Conservation (phyloP, 2,797 vertebrate species). For the Neopelma chrysocephalum region DNA sequence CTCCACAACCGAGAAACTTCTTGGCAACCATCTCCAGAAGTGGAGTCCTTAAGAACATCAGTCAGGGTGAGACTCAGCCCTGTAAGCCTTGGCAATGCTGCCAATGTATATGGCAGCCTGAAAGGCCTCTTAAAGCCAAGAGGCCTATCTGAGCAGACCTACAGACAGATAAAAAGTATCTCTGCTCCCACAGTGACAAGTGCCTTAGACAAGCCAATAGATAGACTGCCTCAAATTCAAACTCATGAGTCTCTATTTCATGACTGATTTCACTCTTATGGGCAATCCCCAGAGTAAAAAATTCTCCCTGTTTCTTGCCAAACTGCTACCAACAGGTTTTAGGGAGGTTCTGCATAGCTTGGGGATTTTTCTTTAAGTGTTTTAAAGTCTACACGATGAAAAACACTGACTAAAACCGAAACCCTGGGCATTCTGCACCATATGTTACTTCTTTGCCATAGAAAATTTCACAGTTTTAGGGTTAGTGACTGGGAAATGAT, state of each 20-base stretch:
- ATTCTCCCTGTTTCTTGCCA: constrained; percentile 9
- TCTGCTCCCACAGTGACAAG: not conserved
- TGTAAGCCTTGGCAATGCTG: not conserved
- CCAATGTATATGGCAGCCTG: not conserved
- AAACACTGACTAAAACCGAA: constrained; percentile 27
- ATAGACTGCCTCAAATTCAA: not conserved
- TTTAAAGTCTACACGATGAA: constrained; percentile 35
- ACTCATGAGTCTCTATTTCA: not conserved
- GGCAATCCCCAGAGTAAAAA: constrained; percentile 53
- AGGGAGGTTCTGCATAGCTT: not conserved
- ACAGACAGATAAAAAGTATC: not conserved
- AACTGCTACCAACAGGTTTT: constrained; percentile 18
- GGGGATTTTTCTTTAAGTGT: constrained; percentile 48
- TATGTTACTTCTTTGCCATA: not conserved
- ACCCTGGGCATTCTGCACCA: constrained; percentile 12
- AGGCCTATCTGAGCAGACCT: not conserved
- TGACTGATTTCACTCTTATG: constrained; percentile 28
- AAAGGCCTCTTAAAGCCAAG: not conserved
- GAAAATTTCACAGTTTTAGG: not conserved
- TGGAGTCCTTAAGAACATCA: not conserved
- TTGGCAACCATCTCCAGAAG: not conserved
- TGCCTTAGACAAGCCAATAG: not conserved
- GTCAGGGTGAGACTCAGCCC: not conserved
- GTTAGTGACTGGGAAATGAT: not conserved
- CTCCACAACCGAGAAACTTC: not conserved